Conservation (phyloP, 1,140 invertebrate genomes). For the Dufourea novaeangliae region DNA sequence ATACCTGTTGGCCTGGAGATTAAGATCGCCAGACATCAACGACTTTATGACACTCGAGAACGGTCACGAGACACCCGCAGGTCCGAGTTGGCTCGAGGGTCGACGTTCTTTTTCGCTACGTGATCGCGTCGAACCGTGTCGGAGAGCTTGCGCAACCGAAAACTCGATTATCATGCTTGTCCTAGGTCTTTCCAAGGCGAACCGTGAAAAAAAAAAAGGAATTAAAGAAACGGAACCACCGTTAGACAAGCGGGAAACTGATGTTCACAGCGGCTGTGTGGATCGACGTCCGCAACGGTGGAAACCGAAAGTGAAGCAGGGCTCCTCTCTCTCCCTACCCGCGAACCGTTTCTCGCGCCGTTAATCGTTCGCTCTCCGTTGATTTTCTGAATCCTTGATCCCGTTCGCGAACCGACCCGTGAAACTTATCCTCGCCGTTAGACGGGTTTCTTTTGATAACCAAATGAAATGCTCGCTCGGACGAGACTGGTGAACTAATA, state of each 20-base stretch:
- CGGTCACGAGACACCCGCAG: conserved; percentile 22
- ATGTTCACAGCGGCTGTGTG: not conserved
- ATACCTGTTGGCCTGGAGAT: too few relatives aligned
- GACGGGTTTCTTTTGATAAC: too few relatives aligned
- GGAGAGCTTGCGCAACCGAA: conserved; percentile 1
- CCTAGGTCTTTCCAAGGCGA: conserved; percentile 45
- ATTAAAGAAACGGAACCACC: conserved; percentile 24
- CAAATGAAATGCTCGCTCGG: too few relatives aligned
- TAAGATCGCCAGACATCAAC: conserved; percentile 38
- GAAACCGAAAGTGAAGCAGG: conserved; percentile 8
- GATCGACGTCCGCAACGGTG: not conserved
- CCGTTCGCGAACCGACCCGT: not conserved
- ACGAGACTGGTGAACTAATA: too few relatives aligned
- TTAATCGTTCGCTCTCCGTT: not conserved
- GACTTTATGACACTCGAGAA: conserved; percentile 36
- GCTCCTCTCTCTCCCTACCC: too few relatives aligned
- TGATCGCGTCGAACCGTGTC: conserved; percentile 13
- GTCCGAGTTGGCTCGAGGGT: conserved; percentile 6
- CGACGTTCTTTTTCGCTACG: conserved; percentile 32
- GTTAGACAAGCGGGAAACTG: conserved; percentile 20
- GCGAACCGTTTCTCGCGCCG: not conserved
- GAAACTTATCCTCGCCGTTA: not conserved
- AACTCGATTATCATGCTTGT: conserved; percentile 24
- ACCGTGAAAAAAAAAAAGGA: conserved; percentile 3
- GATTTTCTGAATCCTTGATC: not conserved